phyloP scores from a whole-genome alignment of 2,888 invertebrate species.

The Cactoblastis cactorum region DNA sequence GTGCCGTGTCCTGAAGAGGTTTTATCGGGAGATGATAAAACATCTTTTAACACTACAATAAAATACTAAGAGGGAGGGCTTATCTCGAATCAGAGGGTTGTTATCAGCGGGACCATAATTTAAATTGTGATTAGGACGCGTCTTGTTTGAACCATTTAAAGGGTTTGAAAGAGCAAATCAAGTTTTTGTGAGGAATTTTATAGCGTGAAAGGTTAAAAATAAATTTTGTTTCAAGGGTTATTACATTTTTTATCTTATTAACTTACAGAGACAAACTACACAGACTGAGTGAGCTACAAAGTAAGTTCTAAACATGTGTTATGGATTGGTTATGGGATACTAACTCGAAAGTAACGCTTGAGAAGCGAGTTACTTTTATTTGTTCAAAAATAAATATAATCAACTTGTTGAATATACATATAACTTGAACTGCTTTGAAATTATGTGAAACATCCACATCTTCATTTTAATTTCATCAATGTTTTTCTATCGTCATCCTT shows the following conservation, averaged over 20 bases:
- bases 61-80: slow-evolving; percentile 35
- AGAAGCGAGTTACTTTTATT: too few relatives aligned
- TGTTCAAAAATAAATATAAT: too few relatives aligned
- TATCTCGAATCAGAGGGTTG: slow-evolving; percentile 8
- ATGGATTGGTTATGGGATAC: too few relatives aligned
- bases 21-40: slow-evolving; percentile 67
- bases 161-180: slow-evolving; percentile 1
- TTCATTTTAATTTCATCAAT: background rate
- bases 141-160: slow-evolving; percentile 10
- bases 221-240: background rate
- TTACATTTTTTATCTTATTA: background rate
- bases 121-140: slow-evolving; percentile 17
- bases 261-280: background rate
- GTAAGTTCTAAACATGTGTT: too few relatives aligned
- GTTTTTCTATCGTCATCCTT: background rate
- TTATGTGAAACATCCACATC: too few relatives aligned
- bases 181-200: background rate
- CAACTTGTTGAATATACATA: too few relatives aligned
- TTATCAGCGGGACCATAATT: slow-evolving; percentile 11
- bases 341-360: too few relatives aligned
- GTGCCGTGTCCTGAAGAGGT: slow-evolving; percentile 29
- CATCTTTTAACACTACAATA: slow-evolving; percentile 65
- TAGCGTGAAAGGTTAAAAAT: background rate
- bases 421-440: too few relatives aligned
- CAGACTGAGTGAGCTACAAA: too few relatives aligned